A percentile compares a stretch with the other conserved stretches of the same genome.
phyloP scores from a whole-genome alignment of 2,113 vertebrate species.

The cat (Felis catus) region DNA sequence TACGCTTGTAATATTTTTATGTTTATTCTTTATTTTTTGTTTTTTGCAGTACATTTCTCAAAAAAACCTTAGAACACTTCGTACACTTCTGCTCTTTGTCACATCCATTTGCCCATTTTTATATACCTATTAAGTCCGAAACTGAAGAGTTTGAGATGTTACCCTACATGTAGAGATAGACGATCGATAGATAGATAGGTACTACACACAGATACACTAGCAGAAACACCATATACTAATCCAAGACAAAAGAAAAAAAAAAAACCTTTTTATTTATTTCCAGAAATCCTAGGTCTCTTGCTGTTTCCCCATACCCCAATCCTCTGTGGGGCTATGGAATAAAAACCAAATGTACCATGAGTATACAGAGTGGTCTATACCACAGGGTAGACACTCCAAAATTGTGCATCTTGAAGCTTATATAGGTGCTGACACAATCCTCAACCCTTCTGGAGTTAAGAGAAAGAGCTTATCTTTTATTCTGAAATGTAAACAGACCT shows the following conservation, averaged over 20 bases:
- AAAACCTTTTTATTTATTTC: neutral
- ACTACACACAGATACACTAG: neutral
- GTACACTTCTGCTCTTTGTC: neutral
- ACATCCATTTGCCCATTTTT: neutral
- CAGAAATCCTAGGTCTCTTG: fast-evolving
- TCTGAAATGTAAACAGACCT: neutral
- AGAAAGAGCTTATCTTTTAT: neutral
- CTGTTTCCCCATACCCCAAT: fast-evolving
- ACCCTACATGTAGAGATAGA: neutral
- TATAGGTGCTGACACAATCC: neutral
- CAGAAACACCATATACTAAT: neutral
- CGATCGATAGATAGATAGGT: no score
- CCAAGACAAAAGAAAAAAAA: neutral
- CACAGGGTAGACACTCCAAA: neutral
- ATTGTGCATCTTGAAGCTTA: neutral
- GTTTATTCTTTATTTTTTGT: neutral
- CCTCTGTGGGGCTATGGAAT: fast-evolving
- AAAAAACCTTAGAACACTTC: neutral
- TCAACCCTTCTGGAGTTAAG: neutral
- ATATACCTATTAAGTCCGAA: neutral
- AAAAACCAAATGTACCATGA: fast-evolving
- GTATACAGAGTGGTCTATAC: fast-evolving
- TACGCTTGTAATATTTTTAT: neutral
- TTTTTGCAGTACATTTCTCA: neutral
- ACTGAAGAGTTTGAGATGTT: neutral